These are phyloP conservation scores for Rhizomys pruinosus DNA, from an alignment of 2,113 vertebrate species.

Conservation along the genomic window DNA sequence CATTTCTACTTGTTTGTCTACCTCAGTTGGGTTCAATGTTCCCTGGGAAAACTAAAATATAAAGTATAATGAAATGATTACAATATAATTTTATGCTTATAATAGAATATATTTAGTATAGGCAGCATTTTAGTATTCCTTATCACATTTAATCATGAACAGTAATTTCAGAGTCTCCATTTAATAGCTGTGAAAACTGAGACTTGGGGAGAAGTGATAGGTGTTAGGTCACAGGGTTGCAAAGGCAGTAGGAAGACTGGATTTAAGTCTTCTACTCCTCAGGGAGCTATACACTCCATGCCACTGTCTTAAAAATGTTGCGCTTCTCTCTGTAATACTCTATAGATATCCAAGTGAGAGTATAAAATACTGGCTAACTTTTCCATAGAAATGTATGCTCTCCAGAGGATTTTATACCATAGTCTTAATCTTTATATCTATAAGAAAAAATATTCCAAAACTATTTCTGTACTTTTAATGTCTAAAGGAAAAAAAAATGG, in stretches of 20 bases:
- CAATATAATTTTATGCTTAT: not conserved
- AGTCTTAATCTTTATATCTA: not conserved
- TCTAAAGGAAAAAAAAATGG: not conserved
- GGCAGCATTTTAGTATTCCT: not conserved
- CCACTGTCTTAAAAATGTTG: not conserved
- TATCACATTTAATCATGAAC: not conserved
- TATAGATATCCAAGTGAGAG: not conserved
- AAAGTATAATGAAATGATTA: not conserved
- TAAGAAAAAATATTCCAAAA: not conserved
- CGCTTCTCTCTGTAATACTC: not conserved
- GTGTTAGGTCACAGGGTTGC: not conserved
- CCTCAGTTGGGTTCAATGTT: not conserved
- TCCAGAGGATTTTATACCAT: not conserved
- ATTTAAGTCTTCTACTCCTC: not conserved
- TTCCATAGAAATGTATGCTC: not conserved
- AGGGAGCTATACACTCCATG: not conserved
- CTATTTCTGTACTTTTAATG: not conserved
- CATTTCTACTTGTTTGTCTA: not conserved
- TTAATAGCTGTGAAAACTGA: not conserved
- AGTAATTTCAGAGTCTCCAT: too few relatives aligned
- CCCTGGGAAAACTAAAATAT: conserved; percentile 10
- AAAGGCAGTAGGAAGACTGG: not conserved
- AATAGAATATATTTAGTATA: not conserved
- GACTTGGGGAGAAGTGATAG: not conserved
- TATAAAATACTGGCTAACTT: not conserved